phyloP scores from a whole-genome alignment of 2,113 vertebrate genomes.

The Stigmatopora nigra region DNA sequence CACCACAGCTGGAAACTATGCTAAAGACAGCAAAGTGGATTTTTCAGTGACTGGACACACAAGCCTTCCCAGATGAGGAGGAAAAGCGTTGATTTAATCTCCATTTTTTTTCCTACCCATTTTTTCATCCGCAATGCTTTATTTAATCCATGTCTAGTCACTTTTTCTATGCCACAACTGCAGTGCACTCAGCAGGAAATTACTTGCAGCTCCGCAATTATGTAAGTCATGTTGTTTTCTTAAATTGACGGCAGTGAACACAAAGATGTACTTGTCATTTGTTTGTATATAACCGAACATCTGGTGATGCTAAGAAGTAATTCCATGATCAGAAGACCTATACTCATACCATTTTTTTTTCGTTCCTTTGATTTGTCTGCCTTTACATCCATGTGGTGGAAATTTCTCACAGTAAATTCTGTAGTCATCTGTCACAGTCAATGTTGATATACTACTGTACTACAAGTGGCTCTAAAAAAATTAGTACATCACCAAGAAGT shows the following conservation, averaged over 20 bases:
- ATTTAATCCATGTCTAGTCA: constrained; percentile 1
- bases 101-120: not conserved
- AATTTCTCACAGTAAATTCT: constrained; percentile 11
- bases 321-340: constrained; percentile 21
- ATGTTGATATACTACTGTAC: constrained; percentile 17
- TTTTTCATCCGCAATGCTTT: not conserved
- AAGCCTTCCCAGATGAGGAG: constrained; percentile 1
- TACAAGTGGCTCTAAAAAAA: no score
- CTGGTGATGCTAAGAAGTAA: constrained; percentile 7
- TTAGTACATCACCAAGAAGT: no score
- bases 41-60: constrained; percentile 15
- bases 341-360: constrained; percentile 4
- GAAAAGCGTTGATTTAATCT: constrained; percentile 16
- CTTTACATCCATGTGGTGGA: constrained; percentile 16
- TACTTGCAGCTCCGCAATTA: constrained; percentile 5
- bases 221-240: not conserved
- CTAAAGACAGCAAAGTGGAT: constrained; percentile 26
- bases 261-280: not conserved
- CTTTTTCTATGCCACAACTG: not conserved
- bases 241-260: not conserved
- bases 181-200: not conserved
- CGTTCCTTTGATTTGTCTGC: constrained; percentile 9
- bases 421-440: constrained; percentile 26
- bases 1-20: constrained; percentile 41
- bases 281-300: not conserved